Evolutionary conservation across 2,888 invertebrate genomes (phyloP), one percentile per base, ranked within the genome.

Genomic region (Tetragonisca angustula): DNA sequence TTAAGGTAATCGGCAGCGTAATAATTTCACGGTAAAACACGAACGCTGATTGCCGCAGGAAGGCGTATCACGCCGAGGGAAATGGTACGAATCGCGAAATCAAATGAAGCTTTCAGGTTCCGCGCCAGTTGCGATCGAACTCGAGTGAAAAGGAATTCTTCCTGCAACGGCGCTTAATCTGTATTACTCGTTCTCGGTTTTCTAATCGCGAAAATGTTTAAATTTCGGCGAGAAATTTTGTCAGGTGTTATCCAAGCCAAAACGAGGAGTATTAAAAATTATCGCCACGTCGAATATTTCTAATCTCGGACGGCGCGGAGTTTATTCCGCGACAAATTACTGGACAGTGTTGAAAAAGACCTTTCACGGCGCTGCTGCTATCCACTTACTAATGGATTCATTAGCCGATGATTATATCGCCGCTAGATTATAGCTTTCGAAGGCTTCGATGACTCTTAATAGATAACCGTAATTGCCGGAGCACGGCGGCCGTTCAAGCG

Each of bases 391-490:
- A 79, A 74, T 79, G 61, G 67, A 62, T 61, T 76, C 61, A 76
- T 76, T 69, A 76, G 27, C 24, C 32, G 76, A 76, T 76, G 68
- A 76, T 74, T 61, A 79, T 79, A 79, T 79, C 79, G 74, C 17
- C 52, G 36, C 24, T 79, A 68, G 74, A 74, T 79, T 52, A 68
- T 54, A 68, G 52, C 68, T 52, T 74, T 5, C 61, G 61, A 52
- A 74, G 68, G 43, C 67, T 74, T 61, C 68, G 61, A 52, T 68
- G 74, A 74, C 50, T 79, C 74, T 43, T 62, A 78, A 67, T 32
- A 78, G 78, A 73, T 67, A 73, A 65, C 65, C 59, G 56, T 36
- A 50, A 49, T 13, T 19, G 24, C 24, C 27, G 15, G 54, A 43
- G 13, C 27, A 49, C 32, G 62, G 17, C 21, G 5, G 62, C 62